Evolutionary conservation across 2,113 vertebrate genomes (phyloP).

Genomic region (Benitochromis conjunctus): DNA sequence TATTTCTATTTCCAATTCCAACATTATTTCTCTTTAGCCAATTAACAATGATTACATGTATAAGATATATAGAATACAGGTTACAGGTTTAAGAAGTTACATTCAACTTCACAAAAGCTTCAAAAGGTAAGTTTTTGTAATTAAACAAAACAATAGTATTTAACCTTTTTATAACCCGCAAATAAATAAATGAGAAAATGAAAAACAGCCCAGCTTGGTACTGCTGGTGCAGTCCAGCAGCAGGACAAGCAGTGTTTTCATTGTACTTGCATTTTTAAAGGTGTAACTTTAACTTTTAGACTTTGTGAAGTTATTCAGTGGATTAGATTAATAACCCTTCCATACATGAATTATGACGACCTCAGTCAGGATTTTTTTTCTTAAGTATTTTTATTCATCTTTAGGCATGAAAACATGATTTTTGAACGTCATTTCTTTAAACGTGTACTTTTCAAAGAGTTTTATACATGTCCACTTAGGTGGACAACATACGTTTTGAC

Average conservation of each 20-base stretch:
- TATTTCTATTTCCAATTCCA: not conserved
- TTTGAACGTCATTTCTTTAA: no score
- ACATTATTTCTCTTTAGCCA: accelerated
- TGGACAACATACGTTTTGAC: no score
- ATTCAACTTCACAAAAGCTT: accelerated
- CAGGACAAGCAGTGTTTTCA: accelerated
- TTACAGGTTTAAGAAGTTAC: accelerated
- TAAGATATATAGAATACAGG: not conserved
- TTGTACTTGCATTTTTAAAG: accelerated
- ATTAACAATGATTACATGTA: not conserved
- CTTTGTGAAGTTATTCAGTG: accelerated
- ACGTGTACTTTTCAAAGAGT: no score
- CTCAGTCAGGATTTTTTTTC: no score
- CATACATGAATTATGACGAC: no score
- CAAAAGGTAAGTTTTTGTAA: not conserved
- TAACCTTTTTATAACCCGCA: not conserved
- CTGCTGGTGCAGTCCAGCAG: accelerated
- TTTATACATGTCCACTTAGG: no score
- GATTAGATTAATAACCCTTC: no score
- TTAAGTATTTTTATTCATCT: no score
- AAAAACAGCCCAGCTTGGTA: accelerated
- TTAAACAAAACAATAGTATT: accelerated
- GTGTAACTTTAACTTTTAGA: not conserved
- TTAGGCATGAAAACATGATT: no score
- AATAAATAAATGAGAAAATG: accelerated